These are phyloP conservation scores for Anniella stebbinsi DNA, from an alignment of 2,797 vertebrate species.

Conservation along the genomic window DNA sequence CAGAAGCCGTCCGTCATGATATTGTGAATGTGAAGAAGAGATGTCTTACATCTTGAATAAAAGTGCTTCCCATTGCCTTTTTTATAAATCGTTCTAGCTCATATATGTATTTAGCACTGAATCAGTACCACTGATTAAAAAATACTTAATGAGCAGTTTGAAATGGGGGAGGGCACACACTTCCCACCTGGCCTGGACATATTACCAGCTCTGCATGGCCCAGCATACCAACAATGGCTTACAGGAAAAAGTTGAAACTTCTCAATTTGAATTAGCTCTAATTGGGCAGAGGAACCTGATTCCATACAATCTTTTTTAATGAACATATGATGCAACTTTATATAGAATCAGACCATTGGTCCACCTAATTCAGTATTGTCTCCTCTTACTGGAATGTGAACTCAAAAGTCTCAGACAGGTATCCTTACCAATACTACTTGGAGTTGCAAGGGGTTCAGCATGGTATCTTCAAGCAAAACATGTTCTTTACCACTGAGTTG, in stretches of 20 bases:
- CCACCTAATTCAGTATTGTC: not conserved
- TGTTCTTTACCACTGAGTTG: not conserved
- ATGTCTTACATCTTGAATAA: too few species aligned
- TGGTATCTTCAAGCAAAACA: not conserved
- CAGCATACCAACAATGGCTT: not conserved
- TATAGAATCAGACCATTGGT: not conserved
- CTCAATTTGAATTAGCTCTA: not conserved
- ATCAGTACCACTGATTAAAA: too few species aligned
- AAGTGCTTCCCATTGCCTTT: too few species aligned
- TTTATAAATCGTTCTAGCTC: too few species aligned
- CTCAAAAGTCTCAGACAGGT: not conserved
- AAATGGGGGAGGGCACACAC: too few species aligned
- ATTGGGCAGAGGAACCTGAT: not conserved
- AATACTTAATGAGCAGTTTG: too few species aligned
- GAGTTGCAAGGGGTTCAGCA: not conserved
- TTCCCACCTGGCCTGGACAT: too few species aligned
- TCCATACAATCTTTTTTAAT: not conserved
- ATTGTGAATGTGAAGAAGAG: too few species aligned
- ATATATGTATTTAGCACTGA: too few species aligned
- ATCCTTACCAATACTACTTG: not conserved
- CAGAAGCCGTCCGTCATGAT: too few species aligned
- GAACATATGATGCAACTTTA: not conserved
- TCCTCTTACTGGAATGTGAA: not conserved
- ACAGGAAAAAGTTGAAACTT: not conserved
- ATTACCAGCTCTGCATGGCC: too few species aligned